phyloP scores from a whole-genome alignment of 2,888 invertebrate genomes.

The Zeuzera pyrina region DNA sequence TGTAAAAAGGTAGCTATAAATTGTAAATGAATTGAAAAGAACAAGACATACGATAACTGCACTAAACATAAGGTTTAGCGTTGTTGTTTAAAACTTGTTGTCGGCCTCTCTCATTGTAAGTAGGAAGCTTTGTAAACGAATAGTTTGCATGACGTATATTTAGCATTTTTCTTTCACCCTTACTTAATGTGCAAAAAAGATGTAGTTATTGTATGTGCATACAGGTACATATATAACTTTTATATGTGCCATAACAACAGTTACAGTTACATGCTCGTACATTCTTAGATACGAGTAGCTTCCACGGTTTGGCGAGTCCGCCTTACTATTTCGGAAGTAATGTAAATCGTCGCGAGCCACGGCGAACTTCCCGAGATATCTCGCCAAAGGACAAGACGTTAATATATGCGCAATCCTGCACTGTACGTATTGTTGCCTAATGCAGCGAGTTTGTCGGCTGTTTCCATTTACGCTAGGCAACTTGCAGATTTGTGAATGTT shows the following conservation, averaged over 20 bases:
- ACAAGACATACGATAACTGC: too few relatives aligned
- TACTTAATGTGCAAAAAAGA: too few relatives aligned
- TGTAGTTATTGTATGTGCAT: too few relatives aligned
- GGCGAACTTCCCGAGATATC: constrained; percentile 61
- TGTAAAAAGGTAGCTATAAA: too few relatives aligned
- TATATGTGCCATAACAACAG: constrained; percentile 36
- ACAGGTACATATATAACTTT: too few relatives aligned
- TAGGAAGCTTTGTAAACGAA: too few relatives aligned
- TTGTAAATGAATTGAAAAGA: too few relatives aligned
- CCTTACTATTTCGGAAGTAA: constrained; percentile 61
- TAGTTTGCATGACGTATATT: too few relatives aligned
- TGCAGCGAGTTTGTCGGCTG: constrained; percentile 52
- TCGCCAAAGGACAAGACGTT: constrained; percentile 69
- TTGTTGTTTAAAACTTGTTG: too few relatives aligned
- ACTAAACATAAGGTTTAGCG: too few relatives aligned
- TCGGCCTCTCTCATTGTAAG: too few relatives aligned
- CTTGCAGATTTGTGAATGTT: constrained; percentile 31
- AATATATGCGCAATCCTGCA: constrained; percentile 67
- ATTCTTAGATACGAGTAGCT: constrained; percentile 23
- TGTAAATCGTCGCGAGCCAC: constrained; percentile 62
- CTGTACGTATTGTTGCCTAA: constrained; percentile 63
- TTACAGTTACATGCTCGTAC: constrained; percentile 23
- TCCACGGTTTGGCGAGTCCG: constrained; percentile 40
- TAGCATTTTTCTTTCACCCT: too few relatives aligned
- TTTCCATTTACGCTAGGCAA: constrained; percentile 47